Evolutionary conservation across 2,888 invertebrate species (phyloP), one percentile per base, ranked within the genome.

Genomic region (Anthophora plumipes): DNA sequence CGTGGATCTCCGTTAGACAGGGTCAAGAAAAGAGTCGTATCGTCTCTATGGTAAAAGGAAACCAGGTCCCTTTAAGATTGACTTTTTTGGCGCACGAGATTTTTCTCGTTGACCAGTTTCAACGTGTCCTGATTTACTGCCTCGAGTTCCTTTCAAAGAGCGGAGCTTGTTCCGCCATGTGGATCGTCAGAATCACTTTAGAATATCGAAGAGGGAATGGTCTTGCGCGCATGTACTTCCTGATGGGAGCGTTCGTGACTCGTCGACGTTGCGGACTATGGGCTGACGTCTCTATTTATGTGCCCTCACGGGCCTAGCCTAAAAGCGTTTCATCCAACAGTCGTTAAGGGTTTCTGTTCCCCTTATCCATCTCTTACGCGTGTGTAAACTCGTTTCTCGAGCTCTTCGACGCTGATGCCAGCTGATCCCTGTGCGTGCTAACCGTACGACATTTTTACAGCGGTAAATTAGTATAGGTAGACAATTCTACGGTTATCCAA

Each of bases 211-310:
- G 8, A 41, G 60, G 12, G n/a, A 37, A 39, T 20, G 43, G 7
- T 37, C 41, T 12, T n/a, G 12, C 12, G 1, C 25, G 22, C 17
- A 8, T 22, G 25, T 7, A 20, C 55, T 57, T 41, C 20, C 20
- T n/a, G 54, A 37, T 43, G 60, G 6, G 31, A 68, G 70, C 61
- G 75, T 48, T 59, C 68, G 25, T 22, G 60, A 39, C 37, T 39
- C 22, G 46, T 39, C 61, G 39, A 12, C 48, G 22, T 11, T 43
- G 37, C n/a, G 41, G 25, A 52, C 25, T 52, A 52, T 20, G 31
- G 50, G 9, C 20, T 20, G 59, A 68, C 50, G 69, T 43, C 69
- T 69, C 69, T 74, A 69, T 74, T 74, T 74, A 69, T 69, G 74
- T 37, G 43, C 48, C 37, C 43, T 54, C 61, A 1, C 43, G 68